Evolutionary conservation across 2,888 invertebrate genomes (phyloP).

Genomic region (Drosophila neonasuta): DNA sequence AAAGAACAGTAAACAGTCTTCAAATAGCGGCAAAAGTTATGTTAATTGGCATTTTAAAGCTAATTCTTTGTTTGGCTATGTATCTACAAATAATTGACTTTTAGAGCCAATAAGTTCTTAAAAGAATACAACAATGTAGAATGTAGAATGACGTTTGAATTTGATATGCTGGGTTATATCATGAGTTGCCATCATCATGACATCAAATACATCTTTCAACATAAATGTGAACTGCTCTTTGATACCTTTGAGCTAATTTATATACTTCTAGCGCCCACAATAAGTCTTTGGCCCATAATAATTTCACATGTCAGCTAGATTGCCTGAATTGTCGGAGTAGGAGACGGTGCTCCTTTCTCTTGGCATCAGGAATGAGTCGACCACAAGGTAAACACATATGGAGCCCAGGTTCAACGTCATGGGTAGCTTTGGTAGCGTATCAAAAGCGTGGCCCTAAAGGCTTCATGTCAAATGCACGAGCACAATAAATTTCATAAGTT

Average conservation of each 20-base stretch:
- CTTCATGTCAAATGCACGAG: constrained; percentile 71
- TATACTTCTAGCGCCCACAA: constrained; percentile 38
- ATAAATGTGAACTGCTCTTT: constrained; percentile 26
- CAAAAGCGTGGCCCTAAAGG: constrained; percentile 62
- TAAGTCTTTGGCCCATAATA: constrained; percentile 38
- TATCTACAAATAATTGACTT: not conserved
- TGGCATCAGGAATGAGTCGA: constrained; percentile 30
- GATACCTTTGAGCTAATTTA: constrained; percentile 42
- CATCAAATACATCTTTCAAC: constrained; percentile 28
- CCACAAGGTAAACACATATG: constrained; percentile 26
- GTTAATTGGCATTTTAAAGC: not conserved
- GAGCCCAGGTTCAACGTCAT: constrained; percentile 18
- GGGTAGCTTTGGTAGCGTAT: constrained; percentile 41
- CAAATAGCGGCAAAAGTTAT: not conserved
- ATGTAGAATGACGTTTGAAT: not conserved
- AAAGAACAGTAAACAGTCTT: not conserved
- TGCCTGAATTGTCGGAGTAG: constrained; percentile 20
- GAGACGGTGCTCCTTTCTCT: constrained; percentile 14
- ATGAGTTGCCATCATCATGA: not conserved
- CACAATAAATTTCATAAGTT: constrained; percentile 65
- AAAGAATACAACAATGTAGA: not conserved
- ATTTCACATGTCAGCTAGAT: constrained; percentile 49
- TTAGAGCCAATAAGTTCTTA: not conserved
- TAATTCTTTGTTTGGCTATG: not conserved
- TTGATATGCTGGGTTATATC: not conserved